Evolutionary conservation across 2,888 invertebrate genomes (phyloP), one percentile per base, ranked within the genome.

Genomic region (Corythucha ciliata): DNA sequence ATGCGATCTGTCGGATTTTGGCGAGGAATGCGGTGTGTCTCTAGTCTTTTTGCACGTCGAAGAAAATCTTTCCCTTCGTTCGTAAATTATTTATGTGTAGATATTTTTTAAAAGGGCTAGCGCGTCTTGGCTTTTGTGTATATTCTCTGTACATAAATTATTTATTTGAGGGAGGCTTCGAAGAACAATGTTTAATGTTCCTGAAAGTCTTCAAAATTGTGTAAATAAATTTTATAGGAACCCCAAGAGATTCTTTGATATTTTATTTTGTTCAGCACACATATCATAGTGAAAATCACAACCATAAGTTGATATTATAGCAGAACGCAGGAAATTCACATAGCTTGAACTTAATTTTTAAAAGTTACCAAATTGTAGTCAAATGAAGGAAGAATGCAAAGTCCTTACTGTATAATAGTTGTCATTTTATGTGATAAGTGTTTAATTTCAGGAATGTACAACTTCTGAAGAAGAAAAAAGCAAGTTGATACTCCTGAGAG

Each of bases 391-490:
- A n/a, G n/a, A n/a, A n/a, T n/a, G n/a, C n/a, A n/a, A n/a, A n/a
- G n/a, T 44, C 29, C 37, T 46, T 12, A 37, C 37, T 39, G 46
- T 52, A 53, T 27, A 51, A 56, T 56, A 55, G 45, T 73, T 48
- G 56, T 49, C 57, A n/a, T n/a, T 48, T 46, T 54, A 53, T 55
- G 54, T 55, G 54, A 52, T 56, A 56, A 39, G 52, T 48, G 53
- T 53, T 40, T 48, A 48, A 48, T 48, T 48, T 48, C 48, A 42
- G 34, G 29, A 41, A 29, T 29, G 12, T 29, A n/a, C n/a, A n/a
- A n/a, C n/a, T n/a, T n/a, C n/a, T n/a, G n/a, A n/a, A n/a, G n/a
- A n/a, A n/a, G n/a, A n/a, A n/a, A n/a, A n/a, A n/a, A n/a, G n/a
- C n/a, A n/a, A n/a, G n/a, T n/a, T n/a, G n/a, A n/a, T n/a, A n/a